Evolutionary conservation across 1,140 invertebrate species (phyloP).

Genomic region (Octopus bimaculoides): DNA sequence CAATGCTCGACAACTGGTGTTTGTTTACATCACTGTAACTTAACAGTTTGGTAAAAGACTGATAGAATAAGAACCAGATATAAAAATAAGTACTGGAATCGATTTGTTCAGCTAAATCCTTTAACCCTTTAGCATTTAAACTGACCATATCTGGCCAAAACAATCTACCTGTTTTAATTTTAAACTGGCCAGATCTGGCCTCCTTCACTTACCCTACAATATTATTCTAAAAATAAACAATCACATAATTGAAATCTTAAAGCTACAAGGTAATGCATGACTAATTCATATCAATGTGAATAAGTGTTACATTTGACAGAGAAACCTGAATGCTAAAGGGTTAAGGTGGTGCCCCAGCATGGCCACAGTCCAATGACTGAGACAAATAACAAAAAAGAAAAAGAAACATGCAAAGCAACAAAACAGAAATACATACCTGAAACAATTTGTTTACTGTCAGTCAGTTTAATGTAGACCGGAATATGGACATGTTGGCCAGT

Average conservation of each 20-base stretch:
- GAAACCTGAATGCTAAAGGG: background rate
- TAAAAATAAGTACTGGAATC: too few species aligned
- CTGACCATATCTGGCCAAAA: too few species aligned
- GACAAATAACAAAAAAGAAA: background rate
- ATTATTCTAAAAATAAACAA: too few species aligned
- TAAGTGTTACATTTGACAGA: background rate
- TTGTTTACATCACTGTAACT: too few species aligned
- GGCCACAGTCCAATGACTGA: background rate
- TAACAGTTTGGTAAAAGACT: too few species aligned
- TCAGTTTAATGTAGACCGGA: conserved; percentile 44
- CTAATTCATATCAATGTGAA: background rate
- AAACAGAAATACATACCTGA: conserved; percentile 28
- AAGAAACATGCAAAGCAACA: background rate
- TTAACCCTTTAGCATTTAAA: too few species aligned
- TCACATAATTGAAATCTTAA: background rate
- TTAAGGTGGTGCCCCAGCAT: background rate
- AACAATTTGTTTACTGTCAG: conserved; percentile 43
- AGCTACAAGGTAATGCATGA: background rate
- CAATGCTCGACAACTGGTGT: too few species aligned
- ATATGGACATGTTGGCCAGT: conserved; percentile 48
- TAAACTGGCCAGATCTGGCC: too few species aligned
- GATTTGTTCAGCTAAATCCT: too few species aligned
- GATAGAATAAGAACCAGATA: too few species aligned
- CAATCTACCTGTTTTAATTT: too few species aligned
- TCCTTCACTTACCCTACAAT: too few species aligned